Conservation (phyloP, 2,797 vertebrate species). For the Enteromius paludinosus region DNA sequence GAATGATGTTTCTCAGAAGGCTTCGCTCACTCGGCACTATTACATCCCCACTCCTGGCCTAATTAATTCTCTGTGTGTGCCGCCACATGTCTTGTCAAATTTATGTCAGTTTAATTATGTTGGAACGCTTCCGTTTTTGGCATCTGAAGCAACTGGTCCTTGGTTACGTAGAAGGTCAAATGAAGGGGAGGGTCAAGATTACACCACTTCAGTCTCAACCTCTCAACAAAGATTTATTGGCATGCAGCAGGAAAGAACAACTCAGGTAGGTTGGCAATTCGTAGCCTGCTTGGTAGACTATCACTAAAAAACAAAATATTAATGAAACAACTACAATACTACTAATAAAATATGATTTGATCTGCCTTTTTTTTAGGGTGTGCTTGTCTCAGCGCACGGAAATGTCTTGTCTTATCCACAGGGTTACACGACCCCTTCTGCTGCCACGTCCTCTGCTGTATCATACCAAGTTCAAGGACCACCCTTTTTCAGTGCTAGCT, state of each 20-base stretch:
- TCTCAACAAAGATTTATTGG: constrained; percentile 39
- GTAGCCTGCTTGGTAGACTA: not conserved
- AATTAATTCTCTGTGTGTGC: constrained; percentile 29
- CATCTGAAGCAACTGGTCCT: constrained; percentile 56
- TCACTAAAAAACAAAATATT: not conserved
- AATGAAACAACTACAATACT: too few species aligned
- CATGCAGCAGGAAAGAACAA: constrained; percentile 36
- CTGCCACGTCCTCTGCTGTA: constrained; percentile 70
- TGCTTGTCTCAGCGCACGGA: constrained; percentile 86
- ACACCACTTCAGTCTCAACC: constrained; percentile 7
- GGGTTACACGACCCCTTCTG: constrained; percentile 78
- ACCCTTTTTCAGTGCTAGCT: constrained; percentile 78
- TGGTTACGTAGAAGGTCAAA: constrained; percentile 33
- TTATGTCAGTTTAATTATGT: constrained; percentile 38
- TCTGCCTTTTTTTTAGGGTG: constrained; percentile 75
- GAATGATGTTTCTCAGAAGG: constrained; percentile 24
- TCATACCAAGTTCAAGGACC: constrained; percentile 79
- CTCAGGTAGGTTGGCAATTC: constrained; percentile 43
- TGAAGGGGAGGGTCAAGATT: constrained; percentile 22
- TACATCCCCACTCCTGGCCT: constrained; percentile 34
- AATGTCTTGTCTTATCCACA: constrained; percentile 87
- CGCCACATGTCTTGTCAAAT: constrained; percentile 46
- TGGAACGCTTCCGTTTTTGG: constrained; percentile 40
- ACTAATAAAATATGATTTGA: not conserved
- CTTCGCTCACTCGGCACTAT: constrained; percentile 1